Conservation (phyloP, 2,888 invertebrate genomes). For the Parthenolecanium corni region DNA sequence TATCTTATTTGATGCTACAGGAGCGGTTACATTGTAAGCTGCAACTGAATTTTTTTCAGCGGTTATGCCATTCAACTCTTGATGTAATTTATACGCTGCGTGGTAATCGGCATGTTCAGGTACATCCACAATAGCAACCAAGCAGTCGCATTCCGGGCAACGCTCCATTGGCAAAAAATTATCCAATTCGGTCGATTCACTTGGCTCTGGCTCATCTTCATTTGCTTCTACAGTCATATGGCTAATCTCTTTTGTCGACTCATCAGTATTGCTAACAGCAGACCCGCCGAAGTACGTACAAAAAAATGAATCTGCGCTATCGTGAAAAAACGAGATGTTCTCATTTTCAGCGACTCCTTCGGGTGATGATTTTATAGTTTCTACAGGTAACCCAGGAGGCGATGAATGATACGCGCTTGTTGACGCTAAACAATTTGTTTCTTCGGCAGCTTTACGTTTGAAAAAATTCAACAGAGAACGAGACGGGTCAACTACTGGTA, state of each 20-base stretch:
- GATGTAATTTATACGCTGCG: slow-evolving; percentile 63
- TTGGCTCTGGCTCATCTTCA: slow-evolving; percentile 36
- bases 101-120: slow-evolving; percentile 75
- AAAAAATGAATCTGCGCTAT: slow-evolving; percentile 9
- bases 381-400: background rate
- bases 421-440: background rate
- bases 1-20: too few relatives aligned
- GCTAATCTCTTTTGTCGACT: background rate
- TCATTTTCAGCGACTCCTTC: background rate
- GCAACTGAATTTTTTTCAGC: background rate
- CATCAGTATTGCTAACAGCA: background rate
- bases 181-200: background rate
- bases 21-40: too few relatives aligned
- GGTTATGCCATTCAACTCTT: slow-evolving; percentile 45
- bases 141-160: slow-evolving; percentile 59
- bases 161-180: slow-evolving; percentile 37
- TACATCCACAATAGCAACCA: slow-evolving; percentile 49
- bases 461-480: slow-evolving; percentile 45
- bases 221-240: slow-evolving; percentile 34
- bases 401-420: too few relatives aligned
- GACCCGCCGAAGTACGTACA: background rate
- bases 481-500: slow-evolving; percentile 36
- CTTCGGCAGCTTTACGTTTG: slow-evolving; percentile 9
- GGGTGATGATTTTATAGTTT: background rate
- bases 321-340: background rate